phyloP scores from a whole-genome alignment of 2,888 invertebrate species.

The Dryobotodes eremita region DNA sequence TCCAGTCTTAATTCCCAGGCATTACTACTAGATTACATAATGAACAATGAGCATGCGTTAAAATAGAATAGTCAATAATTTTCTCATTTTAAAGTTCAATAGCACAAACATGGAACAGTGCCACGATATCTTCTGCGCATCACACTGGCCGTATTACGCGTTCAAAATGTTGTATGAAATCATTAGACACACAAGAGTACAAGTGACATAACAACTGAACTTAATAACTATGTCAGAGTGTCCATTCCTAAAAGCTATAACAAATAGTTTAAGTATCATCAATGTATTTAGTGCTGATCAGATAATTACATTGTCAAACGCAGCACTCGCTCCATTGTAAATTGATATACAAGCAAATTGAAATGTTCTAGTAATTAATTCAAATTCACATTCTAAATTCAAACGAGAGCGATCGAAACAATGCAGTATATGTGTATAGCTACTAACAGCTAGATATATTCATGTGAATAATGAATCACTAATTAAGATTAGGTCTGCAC shows the following conservation, averaged over 20 bases:
- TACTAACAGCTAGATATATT: slow-evolving; percentile 1
- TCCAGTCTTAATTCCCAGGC: neutral
- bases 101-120: neutral
- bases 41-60: neutral
- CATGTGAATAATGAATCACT: slow-evolving; percentile 52
- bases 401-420: slow-evolving; percentile 52
- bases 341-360: slow-evolving; percentile 33
- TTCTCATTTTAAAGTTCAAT: neutral
- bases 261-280: slow-evolving; percentile 34
- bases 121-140: neutral
- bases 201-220: neutral
- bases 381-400: slow-evolving; percentile 57
- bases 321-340: slow-evolving; percentile 34
- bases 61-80: neutral
- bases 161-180: neutral
- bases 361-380: slow-evolving; percentile 56
- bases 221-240: neutral
- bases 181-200: neutral
- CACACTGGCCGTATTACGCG: neutral
- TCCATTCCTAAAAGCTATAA: slow-evolving; percentile 14
- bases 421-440: slow-evolving; percentile 33
- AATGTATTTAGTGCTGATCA: slow-evolving; percentile 26
- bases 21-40: neutral
- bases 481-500: slow-evolving; percentile 57
- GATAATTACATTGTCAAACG: slow-evolving; percentile 42